These are phyloP conservation scores for Leguminivora glycinivorella DNA, from an alignment of 1,140 invertebrate species.

Conservation along the genomic window DNA sequence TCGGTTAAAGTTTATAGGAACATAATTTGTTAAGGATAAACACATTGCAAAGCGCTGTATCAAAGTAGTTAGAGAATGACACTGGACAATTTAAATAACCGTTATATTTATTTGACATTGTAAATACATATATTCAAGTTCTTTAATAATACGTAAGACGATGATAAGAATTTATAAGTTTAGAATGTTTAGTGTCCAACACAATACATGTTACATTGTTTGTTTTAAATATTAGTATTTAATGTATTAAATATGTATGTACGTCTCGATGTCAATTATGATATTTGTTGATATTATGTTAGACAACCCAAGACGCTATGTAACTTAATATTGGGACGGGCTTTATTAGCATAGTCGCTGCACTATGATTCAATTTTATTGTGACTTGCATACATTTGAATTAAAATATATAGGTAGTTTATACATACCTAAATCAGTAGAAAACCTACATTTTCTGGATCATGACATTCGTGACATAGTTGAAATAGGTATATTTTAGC, in stretches of 20 bases:
- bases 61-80: neutral
- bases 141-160: neutral
- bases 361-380: neutral
- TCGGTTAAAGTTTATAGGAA: neutral
- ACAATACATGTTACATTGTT: neutral
- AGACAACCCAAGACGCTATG: neutral
- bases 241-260: constrained; percentile 12
- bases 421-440: too few species aligned
- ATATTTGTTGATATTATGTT: constrained; percentile 16
- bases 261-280: constrained; percentile 25
- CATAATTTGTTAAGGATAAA: neutral
- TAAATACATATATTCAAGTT: neutral
- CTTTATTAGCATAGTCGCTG: neutral
- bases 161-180: constrained; percentile 11
- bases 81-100: neutral
- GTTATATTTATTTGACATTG: neutral
- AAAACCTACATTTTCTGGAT: too few species aligned
- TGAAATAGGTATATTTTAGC: neutral
- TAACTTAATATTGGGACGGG: neutral
- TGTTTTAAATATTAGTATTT: neutral
- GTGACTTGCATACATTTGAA: neutral
- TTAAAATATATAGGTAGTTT: too few species aligned
- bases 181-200: constrained; percentile 19
- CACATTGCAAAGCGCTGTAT: neutral
- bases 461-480: too few species aligned